Conservation (phyloP, 2,797 vertebrate species). For the Anniella stebbinsi region DNA sequence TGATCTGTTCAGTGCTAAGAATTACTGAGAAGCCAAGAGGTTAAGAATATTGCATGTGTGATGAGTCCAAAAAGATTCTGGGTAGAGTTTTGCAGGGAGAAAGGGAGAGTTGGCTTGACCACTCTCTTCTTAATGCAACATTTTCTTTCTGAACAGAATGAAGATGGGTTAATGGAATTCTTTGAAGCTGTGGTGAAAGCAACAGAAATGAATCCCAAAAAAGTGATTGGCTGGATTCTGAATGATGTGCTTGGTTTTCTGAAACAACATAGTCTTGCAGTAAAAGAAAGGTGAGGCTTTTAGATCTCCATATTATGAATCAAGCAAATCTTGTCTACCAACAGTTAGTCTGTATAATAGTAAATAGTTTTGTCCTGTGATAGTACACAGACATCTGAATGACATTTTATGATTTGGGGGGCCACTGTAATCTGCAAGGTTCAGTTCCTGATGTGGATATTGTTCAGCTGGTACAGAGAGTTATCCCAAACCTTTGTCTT, state of each 20-base stretch:
- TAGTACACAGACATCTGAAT: neutral
- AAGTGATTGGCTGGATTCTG: slow-evolving; percentile 94
- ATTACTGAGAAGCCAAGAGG: slow-evolving; percentile 13
- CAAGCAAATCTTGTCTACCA: slow-evolving; percentile 40
- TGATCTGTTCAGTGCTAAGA: slow-evolving; percentile 22
- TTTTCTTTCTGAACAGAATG: slow-evolving; percentile 83
- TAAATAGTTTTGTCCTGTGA: neutral
- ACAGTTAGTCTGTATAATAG: neutral
- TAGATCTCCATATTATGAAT: neutral
- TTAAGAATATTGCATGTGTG: neutral
- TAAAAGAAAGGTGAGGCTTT: slow-evolving; percentile 90
- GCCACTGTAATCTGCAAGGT: neutral
- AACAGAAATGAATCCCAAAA: slow-evolving; percentile 88
- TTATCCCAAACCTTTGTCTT: neutral
- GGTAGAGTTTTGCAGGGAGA: neutral
- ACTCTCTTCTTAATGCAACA: neutral
- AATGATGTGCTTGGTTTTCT: slow-evolving; percentile 89
- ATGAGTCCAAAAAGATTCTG: slow-evolving; percentile 4
- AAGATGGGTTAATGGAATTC: slow-evolving; percentile 92
- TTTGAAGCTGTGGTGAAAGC: slow-evolving; percentile 88
- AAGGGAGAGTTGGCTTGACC: neutral
- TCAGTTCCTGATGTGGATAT: neutral
- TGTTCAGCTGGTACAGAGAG: neutral
- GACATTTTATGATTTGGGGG: neutral
- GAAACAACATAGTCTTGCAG: slow-evolving; percentile 84